phyloP scores from a whole-genome alignment of 2,797 vertebrate species.

The Pteronotus mesoamericanus region DNA sequence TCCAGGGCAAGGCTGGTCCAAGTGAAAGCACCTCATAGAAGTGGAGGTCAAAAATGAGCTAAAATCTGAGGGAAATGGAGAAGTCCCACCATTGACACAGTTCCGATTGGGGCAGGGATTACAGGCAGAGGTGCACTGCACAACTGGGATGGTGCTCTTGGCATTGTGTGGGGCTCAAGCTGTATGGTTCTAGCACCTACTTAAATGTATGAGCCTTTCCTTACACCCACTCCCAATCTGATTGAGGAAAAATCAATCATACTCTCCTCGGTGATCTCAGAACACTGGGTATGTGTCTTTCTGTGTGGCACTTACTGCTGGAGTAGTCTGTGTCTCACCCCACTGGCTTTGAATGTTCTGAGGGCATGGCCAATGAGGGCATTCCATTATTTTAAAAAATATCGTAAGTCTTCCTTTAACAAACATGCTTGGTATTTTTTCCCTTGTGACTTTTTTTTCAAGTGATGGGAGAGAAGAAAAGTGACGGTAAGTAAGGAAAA shows the following conservation, averaged over 20 bases:
- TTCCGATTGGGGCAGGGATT: not conserved
- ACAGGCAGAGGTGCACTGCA: not conserved
- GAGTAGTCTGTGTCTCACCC: not conserved
- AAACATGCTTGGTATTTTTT: not conserved
- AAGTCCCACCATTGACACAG: not conserved
- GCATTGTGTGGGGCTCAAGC: accelerated
- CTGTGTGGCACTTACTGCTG: not conserved
- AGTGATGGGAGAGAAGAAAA: not conserved
- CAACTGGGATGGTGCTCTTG: not conserved
- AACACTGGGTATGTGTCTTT: not conserved
- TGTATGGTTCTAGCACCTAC: not conserved
- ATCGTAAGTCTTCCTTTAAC: not conserved
- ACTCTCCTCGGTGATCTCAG: not conserved
- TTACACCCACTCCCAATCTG: not conserved
- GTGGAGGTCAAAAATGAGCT: not conserved
- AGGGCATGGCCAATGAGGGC: not conserved
- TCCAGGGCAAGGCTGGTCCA: not conserved
- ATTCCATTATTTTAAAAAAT: not conserved
- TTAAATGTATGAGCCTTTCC: not conserved
- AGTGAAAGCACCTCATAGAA: not conserved
- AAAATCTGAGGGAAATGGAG: not conserved
- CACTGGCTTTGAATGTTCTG: not conserved
- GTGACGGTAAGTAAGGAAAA: not conserved
- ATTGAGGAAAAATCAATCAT: not conserved
- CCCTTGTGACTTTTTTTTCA: not conserved